These are phyloP conservation scores for Palythoa grandiflora DNA, from an alignment of 92 coral and sea anemone genomes.

Conservation along the genomic window DNA sequence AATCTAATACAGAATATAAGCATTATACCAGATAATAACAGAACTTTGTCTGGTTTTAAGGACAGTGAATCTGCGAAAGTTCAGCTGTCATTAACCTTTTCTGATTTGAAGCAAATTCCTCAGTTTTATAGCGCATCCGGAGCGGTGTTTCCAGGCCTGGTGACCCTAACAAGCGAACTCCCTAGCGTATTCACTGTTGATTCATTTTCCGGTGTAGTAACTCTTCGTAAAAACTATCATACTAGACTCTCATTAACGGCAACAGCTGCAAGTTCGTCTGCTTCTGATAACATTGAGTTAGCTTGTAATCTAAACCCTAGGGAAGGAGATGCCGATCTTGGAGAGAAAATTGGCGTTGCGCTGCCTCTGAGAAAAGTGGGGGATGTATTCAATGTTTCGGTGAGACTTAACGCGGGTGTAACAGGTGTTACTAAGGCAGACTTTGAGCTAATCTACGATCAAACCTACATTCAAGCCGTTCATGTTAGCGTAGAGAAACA, in stretches of 20 bases:
- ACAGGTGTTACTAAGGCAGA: slow-evolving; percentile 41
- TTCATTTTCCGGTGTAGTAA: slow-evolving; percentile 57
- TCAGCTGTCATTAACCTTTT: slow-evolving; percentile 47
- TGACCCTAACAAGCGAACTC: slow-evolving; percentile 54
- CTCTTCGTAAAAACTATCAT: slow-evolving; percentile 58
- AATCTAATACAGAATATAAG: slow-evolving; percentile 19
- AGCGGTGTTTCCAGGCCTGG: slow-evolving; percentile 61
- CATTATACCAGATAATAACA: slow-evolving; percentile 37
- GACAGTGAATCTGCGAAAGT: slow-evolving; percentile 60
- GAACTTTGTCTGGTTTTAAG: slow-evolving; percentile 60
- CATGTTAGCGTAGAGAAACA: slow-evolving; percentile 28
- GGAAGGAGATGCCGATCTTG: slow-evolving; percentile 60
- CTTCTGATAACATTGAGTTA: slow-evolving; percentile 20
- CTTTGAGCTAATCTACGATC: slow-evolving; percentile 48
- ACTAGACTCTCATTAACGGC: slow-evolving; percentile 53
- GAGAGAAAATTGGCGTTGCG: slow-evolving; percentile 54
- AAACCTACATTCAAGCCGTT: slow-evolving; percentile 20
- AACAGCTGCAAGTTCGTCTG: slow-evolving; percentile 53
- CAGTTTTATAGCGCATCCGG: slow-evolving; percentile 47
- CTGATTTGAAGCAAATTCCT: slow-evolving; percentile 45
- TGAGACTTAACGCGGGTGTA: slow-evolving; percentile 57
- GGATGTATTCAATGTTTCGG: slow-evolving; percentile 29
- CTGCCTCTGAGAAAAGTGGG: slow-evolving; percentile 46
- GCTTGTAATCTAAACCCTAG: slow-evolving; percentile 63
- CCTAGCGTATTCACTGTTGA: slow-evolving; percentile 51